phyloP scores from a whole-genome alignment of 2,113 vertebrate species.

The Elephantulus edwardii region DNA sequence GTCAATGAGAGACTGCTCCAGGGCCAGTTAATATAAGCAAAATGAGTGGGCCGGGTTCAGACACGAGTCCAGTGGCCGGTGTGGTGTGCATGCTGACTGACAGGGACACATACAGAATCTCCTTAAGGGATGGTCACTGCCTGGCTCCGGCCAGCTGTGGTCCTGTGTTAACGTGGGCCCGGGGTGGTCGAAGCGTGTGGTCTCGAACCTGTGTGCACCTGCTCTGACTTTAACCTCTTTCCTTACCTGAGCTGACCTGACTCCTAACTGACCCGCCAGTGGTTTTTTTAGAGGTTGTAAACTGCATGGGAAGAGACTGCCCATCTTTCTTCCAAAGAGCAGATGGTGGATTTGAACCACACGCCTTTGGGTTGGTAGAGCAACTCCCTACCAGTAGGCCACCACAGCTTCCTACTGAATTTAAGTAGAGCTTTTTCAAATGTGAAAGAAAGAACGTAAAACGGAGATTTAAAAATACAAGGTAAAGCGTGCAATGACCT shows the following conservation, averaged over 20 bases:
- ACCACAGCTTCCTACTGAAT: too few relatives aligned
- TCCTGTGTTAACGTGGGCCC: not conserved
- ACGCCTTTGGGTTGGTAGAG: too few relatives aligned
- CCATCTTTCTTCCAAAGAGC: too few relatives aligned
- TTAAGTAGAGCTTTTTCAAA: not conserved
- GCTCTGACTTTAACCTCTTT: too few relatives aligned
- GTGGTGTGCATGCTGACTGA: not conserved
- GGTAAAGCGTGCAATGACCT: not conserved
- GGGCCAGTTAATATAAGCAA: not conserved
- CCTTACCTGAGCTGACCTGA: too few relatives aligned
- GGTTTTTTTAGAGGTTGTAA: too few relatives aligned
- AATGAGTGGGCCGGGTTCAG: rapidly evolving
- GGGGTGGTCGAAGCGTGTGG: too few relatives aligned
- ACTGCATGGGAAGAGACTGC: too few relatives aligned
- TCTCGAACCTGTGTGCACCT: not conserved
- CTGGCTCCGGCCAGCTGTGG: not conserved
- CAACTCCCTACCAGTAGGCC: too few relatives aligned
- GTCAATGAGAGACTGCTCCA: not conserved
- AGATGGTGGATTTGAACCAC: too few relatives aligned
- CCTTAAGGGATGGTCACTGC: rapidly evolving
- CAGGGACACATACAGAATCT: not conserved
- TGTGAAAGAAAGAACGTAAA: not conserved
- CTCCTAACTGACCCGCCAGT: too few relatives aligned
- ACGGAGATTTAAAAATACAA: not conserved
- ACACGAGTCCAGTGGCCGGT: rapidly evolving